Conservation (phyloP, 2,797 vertebrate genomes). For the Poeciliopsis turneri region DNA sequence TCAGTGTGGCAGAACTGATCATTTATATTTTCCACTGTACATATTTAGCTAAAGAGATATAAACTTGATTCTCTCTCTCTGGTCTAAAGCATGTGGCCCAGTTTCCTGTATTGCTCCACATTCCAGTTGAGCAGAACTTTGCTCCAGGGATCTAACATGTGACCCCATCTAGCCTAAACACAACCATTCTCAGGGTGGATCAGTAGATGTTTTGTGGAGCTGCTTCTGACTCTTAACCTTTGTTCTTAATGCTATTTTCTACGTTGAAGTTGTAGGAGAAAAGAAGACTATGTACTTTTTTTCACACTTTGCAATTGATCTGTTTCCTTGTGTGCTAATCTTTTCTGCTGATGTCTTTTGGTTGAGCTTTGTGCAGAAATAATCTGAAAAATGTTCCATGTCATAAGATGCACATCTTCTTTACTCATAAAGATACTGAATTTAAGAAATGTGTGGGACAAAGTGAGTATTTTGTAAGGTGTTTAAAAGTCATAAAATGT, state of each 20-base stretch:
- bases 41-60: slow-evolving; percentile 21
- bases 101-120: slow-evolving; percentile 68
- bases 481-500: not conserved
- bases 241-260: slow-evolving; percentile 8
- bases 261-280: slow-evolving; percentile 9
- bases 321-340: slow-evolving; percentile 18
- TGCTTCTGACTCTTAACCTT: slow-evolving; percentile 11
- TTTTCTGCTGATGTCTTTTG: slow-evolving; percentile 1
- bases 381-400: not conserved
- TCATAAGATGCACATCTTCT: not conserved
- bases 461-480: not conserved
- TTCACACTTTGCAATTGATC: slow-evolving; percentile 24
- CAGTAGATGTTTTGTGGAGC: slow-evolving; percentile 41
- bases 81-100: slow-evolving; percentile 59
- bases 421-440: not conserved
- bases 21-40: slow-evolving; percentile 5
- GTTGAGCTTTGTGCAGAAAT: slow-evolving; percentile 1
- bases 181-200: slow-evolving; percentile 39
- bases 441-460: not conserved
- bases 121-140: slow-evolving; percentile 60
- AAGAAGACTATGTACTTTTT: slow-evolving; percentile 10
- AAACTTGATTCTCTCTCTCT: slow-evolving; percentile 47
- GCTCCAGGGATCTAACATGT: slow-evolving; percentile 60
- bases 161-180: slow-evolving; percentile 57
- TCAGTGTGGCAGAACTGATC: slow-evolving; percentile 5